Base-by-base conservation (phyloP, 2,888 invertebrate species). In the Encarsia formosa region DNA sequence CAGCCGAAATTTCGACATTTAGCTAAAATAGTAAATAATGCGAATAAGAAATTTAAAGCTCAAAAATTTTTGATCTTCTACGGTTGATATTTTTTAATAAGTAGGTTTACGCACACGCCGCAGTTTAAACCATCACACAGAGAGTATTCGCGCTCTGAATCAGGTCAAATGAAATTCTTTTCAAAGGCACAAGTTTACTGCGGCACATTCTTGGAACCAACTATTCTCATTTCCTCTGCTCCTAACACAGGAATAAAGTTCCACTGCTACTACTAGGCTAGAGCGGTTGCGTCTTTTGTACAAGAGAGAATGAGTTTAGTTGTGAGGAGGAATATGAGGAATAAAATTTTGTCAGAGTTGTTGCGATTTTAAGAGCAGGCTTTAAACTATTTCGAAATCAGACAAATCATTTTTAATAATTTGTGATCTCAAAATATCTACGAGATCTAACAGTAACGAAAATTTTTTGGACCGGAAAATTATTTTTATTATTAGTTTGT, bases 191-290 rank as follows among this genome's bases (percentile, higher is more conserved):
- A 11, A 9, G 18, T 16, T 19, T n/a, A 34, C 26, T 32, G 22
- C 35, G 11, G 32, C 3, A 40, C 45, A 56, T 52, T 56, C 56
- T 52, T 52, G 31, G 31, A n/a, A 23, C 23, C 52, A 56, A 56
- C 56, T 56, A 52, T 56, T 56, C 52, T 56, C 52, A 52, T 56
- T 56, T 52, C 43, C 49, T 46, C 43, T 52, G 20, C 39, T n/a
- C 24, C n/a, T 5, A 26, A 13, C 5, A 32, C 5, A n/a, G 11
- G 15, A 5, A 8, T 13, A 32, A 32, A 32, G 15, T 26, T 8
- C 5, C 8, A 5, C 11, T 26, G 5, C 26, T 8, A 11, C 26
- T 26, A 8, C 8, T 5, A 8, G 26, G 26, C 26, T 11, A 26
- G 8, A 11, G 11, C 26, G 5, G 5, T 26, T 26, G 11, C 8